These are phyloP conservation scores for Hoplodrina blanda DNA, from an alignment of 2,888 invertebrate species.

Conservation along the genomic window DNA sequence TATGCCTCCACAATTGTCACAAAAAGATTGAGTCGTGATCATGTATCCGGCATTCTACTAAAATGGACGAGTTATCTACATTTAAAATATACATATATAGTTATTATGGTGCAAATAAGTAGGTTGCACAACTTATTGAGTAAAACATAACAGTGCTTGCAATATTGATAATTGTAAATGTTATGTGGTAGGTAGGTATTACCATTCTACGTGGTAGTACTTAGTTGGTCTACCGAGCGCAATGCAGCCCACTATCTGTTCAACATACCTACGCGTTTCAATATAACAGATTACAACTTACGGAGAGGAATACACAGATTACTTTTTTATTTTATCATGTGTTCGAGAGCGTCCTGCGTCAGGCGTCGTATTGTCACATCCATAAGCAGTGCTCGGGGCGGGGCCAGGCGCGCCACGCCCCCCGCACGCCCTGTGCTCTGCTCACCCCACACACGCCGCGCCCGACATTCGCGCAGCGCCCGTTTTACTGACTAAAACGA, in stretches of 20 bases:
- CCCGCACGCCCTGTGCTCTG: conserved; percentile 65
- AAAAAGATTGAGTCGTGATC: conserved; percentile 73
- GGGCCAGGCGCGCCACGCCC: conserved; percentile 78
- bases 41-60: conserved; percentile 24
- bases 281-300: conserved; percentile 75
- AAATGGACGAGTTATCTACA: conserved; percentile 8
- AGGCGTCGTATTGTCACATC: conserved; percentile 89
- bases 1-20: conserved; percentile 71
- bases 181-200: conserved; percentile 4
- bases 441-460: conserved; percentile 66
- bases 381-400: conserved; percentile 84
- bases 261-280: conserved; percentile 64
- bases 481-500: conserved; percentile 83
- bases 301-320: conserved; percentile 86
- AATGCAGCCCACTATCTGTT: conserved; percentile 21
- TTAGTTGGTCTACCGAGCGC: conserved; percentile 18
- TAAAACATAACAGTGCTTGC: background rate
- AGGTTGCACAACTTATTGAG: too few relatives aligned
- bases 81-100: background rate
- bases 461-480: conserved; percentile 71
- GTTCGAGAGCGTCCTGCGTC: conserved; percentile 87
- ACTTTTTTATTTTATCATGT: conserved; percentile 81
- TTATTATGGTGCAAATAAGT: background rate
- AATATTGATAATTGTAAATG: background rate
- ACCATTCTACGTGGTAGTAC: background rate